Conservation (phyloP, 2,797 vertebrate genomes). For the Pteropus rufus region DNA sequence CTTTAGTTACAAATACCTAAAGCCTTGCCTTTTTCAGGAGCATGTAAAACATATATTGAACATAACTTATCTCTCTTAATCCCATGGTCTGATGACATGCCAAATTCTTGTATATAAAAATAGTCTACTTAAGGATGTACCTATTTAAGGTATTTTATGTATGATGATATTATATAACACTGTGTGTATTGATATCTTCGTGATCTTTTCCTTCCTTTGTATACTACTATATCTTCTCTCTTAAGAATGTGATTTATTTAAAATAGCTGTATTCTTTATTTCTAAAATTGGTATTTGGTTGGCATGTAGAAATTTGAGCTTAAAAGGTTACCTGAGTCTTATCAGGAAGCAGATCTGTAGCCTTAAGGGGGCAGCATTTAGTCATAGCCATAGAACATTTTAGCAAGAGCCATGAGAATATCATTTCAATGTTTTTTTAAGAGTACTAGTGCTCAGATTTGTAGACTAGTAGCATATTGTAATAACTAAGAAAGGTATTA, state of each 20-base stretch:
- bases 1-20: conserved; percentile 18
- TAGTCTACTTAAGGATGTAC: neutral
- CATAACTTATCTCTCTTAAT: conserved; percentile 39
- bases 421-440: neutral
- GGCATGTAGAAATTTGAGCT: conserved; percentile 1
- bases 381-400: conserved; percentile 56
- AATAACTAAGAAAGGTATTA: conserved; percentile 28
- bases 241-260: conserved; percentile 1
- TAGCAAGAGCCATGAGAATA: conserved; percentile 60
- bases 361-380: conserved; percentile 56
- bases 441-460: neutral
- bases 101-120: conserved; percentile 18
- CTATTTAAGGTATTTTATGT: neutral
- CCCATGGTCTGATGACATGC: neutral
- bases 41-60: conserved; percentile 48
- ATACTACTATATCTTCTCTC: neutral
- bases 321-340: conserved; percentile 4
- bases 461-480: conserved; percentile 13
- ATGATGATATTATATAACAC: neutral
- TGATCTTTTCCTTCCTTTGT: conserved; percentile 30
- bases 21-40: conserved; percentile 34
- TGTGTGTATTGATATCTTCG: conserved; percentile 1
- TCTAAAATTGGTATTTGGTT: conserved; percentile 16
- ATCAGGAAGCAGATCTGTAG: conserved; percentile 63
- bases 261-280: neutral